Percentiles rank a stretch among this genome's conserved stretches.
Evolutionary conservation across 92 coral and sea anemone species (phyloP).

Genomic region (Hydrozoanthus gracilis): DNA sequence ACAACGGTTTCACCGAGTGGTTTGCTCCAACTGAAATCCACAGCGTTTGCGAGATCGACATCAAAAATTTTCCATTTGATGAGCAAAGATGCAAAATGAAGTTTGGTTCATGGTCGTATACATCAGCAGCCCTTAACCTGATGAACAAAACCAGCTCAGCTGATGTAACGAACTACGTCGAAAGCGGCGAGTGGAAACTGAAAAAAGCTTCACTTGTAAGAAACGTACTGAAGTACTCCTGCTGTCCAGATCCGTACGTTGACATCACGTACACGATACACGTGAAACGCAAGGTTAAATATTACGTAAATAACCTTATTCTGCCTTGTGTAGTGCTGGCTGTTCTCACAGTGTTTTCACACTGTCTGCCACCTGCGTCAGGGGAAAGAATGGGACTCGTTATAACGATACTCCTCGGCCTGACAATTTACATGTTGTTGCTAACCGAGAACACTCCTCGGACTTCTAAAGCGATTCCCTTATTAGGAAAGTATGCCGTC

Average conservation of each 20-base stretch:
- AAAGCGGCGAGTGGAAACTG: conserved; percentile 94
- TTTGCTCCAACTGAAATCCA: conserved; percentile 89
- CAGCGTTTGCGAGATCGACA: conserved; percentile 92
- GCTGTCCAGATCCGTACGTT: conserved; percentile 92
- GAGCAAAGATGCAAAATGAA: conserved; percentile 81
- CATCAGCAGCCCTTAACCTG: conserved; percentile 75
- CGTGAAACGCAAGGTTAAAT: conserved; percentile 85
- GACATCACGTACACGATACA: conserved; percentile 82
- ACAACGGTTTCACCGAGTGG: conserved; percentile 80
- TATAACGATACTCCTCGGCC: conserved; percentile 86
- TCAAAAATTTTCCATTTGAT: conserved; percentile 91
- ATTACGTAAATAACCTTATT: conserved; percentile 84
- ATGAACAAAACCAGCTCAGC: conserved; percentile 59
- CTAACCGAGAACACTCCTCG: conserved; percentile 91
- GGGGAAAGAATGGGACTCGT: conserved; percentile 95
- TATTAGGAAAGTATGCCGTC: conserved; percentile 85
- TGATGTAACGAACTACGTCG: conserved; percentile 76
- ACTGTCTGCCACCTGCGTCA: conserved; percentile 84
- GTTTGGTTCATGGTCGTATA: conserved; percentile 97
- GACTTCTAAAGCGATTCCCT: conserved; percentile 93
- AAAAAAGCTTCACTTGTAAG: conserved; percentile 72
- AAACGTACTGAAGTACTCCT: conserved; percentile 76
- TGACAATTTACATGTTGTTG: conserved; percentile 92
- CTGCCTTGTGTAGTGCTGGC: conserved; percentile 88
- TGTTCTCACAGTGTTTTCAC: conserved; percentile 74